Percentiles rank a stretch among this genome's conserved stretches.
These are phyloP conservation scores for Aurelia sp. DNA, from an alignment of 30 jellyfish, hydroid and myxozoan genomes.

Conservation along the genomic window DNA sequence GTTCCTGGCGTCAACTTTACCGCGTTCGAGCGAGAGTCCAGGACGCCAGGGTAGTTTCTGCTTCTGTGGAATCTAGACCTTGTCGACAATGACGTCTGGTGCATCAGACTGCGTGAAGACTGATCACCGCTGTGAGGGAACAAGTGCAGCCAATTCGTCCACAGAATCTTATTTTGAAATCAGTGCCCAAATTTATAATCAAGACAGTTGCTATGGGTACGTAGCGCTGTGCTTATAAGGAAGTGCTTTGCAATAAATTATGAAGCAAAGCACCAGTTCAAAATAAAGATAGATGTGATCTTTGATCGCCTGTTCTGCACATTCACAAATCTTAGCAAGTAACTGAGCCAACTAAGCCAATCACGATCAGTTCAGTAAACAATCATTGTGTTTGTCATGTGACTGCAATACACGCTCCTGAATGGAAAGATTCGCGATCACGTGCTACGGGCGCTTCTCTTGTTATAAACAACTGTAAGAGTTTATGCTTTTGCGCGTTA, in stretches of 20 bases:
- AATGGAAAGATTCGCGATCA: conserved; percentile 17
- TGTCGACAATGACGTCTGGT: too few species aligned
- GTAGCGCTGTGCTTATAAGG: background rate
- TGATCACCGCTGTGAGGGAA: too few species aligned
- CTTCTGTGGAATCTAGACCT: too few species aligned
- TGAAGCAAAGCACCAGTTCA: conserved; percentile 40
- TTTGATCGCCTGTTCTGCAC: conserved; percentile 55
- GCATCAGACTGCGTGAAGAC: too few species aligned
- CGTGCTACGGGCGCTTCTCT: conserved; percentile 3
- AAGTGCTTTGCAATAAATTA: conserved; percentile 1
- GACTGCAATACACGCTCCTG: conserved; percentile 6
- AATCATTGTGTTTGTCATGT: background rate
- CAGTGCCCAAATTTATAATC: too few species aligned
- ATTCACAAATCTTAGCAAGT: conserved; percentile 1
- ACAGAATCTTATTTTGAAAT: too few species aligned
- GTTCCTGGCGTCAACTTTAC: too few species aligned
- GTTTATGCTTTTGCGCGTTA: conserved; percentile 55
- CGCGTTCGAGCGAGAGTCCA: too few species aligned
- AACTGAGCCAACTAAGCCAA: conserved; percentile 11
- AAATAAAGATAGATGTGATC: conserved; percentile 16
- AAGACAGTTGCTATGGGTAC: too few species aligned
- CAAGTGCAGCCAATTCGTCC: too few species aligned
- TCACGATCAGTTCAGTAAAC: background rate
- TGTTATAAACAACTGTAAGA: background rate
- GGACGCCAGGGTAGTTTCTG: too few species aligned